Conservation (phyloP, 2,797 vertebrate species). For the Hemitrygon akajei region DNA sequence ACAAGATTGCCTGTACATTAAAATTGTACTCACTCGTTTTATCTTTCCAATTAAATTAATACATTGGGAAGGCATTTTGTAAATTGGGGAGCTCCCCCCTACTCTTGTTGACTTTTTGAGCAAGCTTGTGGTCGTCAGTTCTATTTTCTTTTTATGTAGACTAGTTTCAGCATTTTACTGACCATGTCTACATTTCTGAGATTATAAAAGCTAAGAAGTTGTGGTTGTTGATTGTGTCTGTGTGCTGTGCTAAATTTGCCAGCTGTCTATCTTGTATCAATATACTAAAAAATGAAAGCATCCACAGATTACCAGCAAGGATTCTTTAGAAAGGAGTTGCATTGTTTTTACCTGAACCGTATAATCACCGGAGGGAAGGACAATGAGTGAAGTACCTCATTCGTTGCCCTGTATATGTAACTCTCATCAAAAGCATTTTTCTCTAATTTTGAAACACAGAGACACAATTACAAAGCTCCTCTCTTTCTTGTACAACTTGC, state of each 20-base stretch:
- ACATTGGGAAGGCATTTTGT: neutral
- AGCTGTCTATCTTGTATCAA: neutral
- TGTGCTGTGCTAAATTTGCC: neutral
- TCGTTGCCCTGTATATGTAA: neutral
- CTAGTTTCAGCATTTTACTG: neutral
- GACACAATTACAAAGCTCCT: slow-evolving; percentile 3
- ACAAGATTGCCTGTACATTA: neutral
- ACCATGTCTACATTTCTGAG: neutral
- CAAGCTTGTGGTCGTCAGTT: neutral
- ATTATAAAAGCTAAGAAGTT: neutral
- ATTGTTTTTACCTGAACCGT: neutral
- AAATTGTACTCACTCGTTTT: neutral
- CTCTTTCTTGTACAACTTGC: neutral
- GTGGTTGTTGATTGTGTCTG: neutral
- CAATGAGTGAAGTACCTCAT: neutral
- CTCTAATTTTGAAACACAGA: neutral
- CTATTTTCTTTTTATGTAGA: neutral
- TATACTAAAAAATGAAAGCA: neutral
- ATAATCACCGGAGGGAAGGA: neutral
- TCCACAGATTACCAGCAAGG: neutral
- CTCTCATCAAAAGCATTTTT: slow-evolving; percentile 12
- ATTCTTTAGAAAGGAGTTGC: neutral
- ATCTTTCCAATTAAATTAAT: neutral
- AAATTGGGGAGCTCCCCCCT: neutral
- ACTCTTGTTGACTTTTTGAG: neutral